Evolutionary conservation across 2,888 invertebrate genomes (phyloP), one percentile per base, ranked within the genome.

Genomic region (Eupithecia abbreviata): DNA sequence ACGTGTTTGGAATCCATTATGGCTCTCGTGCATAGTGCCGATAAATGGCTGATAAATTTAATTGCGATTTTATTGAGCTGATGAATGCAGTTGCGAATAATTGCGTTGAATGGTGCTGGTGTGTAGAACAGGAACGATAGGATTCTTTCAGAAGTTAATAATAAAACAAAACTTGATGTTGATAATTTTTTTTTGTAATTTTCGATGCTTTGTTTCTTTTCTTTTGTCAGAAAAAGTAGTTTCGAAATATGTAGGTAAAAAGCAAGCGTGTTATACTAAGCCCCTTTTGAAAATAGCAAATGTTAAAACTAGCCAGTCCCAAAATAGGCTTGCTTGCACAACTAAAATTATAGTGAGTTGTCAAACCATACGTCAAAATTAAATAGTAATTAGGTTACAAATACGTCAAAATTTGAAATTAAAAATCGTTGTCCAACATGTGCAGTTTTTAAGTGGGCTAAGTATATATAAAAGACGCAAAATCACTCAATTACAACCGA

Each of bases 1-100:
- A 77, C 81, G 90, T 87, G 92, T 80, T 78, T 79, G 86, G 93
- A 92, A 93, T 94, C 87, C 87, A 88, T 91, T 91, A 92, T 91
- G 62, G 45, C 68, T 86, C 85, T 82, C 73, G 91, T 86, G 90
- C 91, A 90, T 80, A 90, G 91, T 86, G 81, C 84, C 82, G 80
- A 81, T 84, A 83, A 80, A 79, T 81, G 79, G 79, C 79, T 82
- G 84, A 81, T 79, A 68, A 77, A 76, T 74, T 82, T 81, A 75
- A 80, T 82, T 79, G 77, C 78, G 30, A 73, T 81, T 81, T 80
- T 82, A 82, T 82, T 82, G 79, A 77, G 74, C 68, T 42, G 76
- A 78, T 79, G 76, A 77, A 65, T 71, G 74, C 55, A 45, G 67
- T 66, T 76, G 71, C 67, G 71, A 76, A 71, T 77, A 67, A 41